Conservation (phyloP, 1,140 invertebrate genomes). For the Drosophila trapezifrons region DNA sequence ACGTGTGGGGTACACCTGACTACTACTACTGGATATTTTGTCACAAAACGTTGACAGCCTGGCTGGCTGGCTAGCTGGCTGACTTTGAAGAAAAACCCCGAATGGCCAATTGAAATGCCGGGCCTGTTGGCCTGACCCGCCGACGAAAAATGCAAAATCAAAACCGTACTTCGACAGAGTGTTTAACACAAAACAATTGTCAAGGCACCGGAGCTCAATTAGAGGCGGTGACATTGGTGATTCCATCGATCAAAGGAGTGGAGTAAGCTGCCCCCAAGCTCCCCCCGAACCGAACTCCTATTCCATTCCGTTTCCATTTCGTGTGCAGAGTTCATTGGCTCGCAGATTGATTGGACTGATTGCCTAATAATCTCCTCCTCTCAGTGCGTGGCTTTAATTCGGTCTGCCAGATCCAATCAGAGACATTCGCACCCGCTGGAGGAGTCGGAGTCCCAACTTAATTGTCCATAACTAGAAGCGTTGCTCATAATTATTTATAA, state of each 20-base stretch:
- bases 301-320: constrained; percentile 23
- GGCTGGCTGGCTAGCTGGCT: constrained; percentile 51
- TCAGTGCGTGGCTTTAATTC: constrained; percentile 52
- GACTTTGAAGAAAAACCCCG: constrained; percentile 78
- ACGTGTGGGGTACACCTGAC: constrained; percentile 73
- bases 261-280: not conserved
- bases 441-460: constrained; percentile 10
- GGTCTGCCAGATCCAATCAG: constrained; percentile 56
- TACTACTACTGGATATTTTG: constrained; percentile 63
- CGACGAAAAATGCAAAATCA: constrained; percentile 58
- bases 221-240: constrained; percentile 72
- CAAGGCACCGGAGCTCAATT: constrained; percentile 58
- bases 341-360: constrained; percentile 74
- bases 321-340: constrained; percentile 72
- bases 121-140: constrained; percentile 43
- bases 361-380: constrained; percentile 71
- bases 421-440: constrained; percentile 45
- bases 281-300: not conserved
- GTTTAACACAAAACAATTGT: constrained; percentile 42
- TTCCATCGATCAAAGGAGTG: constrained; percentile 34
- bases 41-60: constrained; percentile 69
- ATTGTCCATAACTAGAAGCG: constrained; percentile 44
- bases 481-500: constrained; percentile 62
- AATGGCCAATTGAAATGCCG: constrained; percentile 74
- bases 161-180: constrained; percentile 7